phyloP scores from a whole-genome alignment of 1,140 invertebrate genomes.

The Mya arenaria region DNA sequence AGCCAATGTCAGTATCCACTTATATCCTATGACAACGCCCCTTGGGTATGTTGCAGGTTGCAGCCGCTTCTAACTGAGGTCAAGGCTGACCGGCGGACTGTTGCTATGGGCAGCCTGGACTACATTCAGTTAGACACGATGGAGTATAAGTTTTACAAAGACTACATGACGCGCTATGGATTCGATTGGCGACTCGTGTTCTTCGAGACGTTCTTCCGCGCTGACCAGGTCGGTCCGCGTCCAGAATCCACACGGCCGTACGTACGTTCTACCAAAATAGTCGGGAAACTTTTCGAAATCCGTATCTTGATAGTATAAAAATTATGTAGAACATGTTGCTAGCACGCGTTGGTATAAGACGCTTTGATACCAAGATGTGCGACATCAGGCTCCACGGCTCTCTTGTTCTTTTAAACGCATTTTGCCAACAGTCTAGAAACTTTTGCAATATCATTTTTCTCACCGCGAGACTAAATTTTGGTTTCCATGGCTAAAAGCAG shows the following conservation, averaged over 20 bases:
- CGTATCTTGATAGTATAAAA: no score
- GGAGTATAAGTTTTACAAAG: slow-evolving; percentile 71
- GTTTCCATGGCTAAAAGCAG: no score
- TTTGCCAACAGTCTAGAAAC: no score
- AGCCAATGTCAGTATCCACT: no score
- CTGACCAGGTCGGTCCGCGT: slow-evolving; percentile 62
- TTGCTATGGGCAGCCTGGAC: slow-evolving; percentile 75
- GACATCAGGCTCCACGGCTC: no score
- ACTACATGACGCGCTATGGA: slow-evolving; percentile 74
- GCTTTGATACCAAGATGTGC: no score
- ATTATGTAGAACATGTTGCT: no score
- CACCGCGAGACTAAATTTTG: no score
- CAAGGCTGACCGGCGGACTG: slow-evolving; percentile 91
- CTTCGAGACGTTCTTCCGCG: slow-evolving; percentile 75
- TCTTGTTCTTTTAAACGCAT: no score
- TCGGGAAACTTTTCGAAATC: background rate
- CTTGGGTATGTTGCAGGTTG: slow-evolving; percentile 86
- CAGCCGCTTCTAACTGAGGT: slow-evolving; percentile 95
- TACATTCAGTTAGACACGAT: slow-evolving; percentile 73
- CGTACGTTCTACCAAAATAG: slow-evolving; percentile 16
- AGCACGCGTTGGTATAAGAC: no score
- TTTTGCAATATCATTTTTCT: no score
- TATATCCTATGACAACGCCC: no score
- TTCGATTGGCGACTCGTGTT: slow-evolving; percentile 76
- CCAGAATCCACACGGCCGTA: slow-evolving; percentile 68